Evolutionary conservation across 2,797 vertebrate genomes (phyloP), one percentile per base, ranked within the genome.

Genomic region (Spheniscus humboldti): DNA sequence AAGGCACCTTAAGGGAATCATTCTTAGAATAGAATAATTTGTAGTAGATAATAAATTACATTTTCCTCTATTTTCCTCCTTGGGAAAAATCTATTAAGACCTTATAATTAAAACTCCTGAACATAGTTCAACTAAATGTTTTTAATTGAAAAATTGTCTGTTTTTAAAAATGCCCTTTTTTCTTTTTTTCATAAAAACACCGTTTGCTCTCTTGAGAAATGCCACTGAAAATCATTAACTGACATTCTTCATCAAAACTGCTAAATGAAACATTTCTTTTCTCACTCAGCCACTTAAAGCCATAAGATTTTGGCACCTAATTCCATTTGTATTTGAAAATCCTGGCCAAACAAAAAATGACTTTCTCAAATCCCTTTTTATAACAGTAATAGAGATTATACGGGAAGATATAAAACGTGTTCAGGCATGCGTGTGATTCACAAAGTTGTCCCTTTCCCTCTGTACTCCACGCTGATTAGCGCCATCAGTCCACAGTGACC

Each of bases 81-180:
- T 87, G 35, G 28, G 74, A 95, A 95, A 94, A 88, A 86, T 84
- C 59, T 87, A 73, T 86, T 92, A 72, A 66, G 64, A 76, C 19
- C 81, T 86, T 33, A 59, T 66, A 94, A 94, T 93, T 94, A 92
- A 93, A 92, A 76, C 39, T 76, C 71, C 75, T 57, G n/a, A 77
- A 77, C 9, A 18, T 6, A 82, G 52, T 92, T 64, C 75, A 88
- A 76, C 64, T 64, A 47, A 45, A 83, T 41, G n/a, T 57, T 91
- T 89, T 90, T 50, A 91, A 89, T 41, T 87, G 27, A 78, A 92
- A 96, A 94, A 39, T 6, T 2, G 25, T 22, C 63, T 86, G 11
- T 62, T 88, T 78, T 24, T 4, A 10, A 43, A 56, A 56, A 53
- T 3, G 17, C 9, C 4, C 11, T 22, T 31, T 64, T 73, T 5